Percentiles rank a stretch among this genome's conserved stretches.
Evolutionary conservation across 2,888 invertebrate genomes (phyloP).

Genomic region (Agrochola litura): DNA sequence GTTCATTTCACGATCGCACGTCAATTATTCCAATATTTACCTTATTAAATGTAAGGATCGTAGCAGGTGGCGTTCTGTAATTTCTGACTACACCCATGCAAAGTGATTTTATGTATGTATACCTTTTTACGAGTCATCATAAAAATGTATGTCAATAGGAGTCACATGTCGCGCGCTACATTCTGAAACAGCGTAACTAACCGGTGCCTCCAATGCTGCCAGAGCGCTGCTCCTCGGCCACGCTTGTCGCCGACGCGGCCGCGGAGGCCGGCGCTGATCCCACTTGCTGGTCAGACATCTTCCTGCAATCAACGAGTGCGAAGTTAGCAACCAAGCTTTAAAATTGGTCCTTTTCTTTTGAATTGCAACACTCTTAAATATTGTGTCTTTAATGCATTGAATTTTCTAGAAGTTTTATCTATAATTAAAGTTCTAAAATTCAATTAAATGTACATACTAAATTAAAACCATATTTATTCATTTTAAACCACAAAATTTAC

Average conservation of each 20-base stretch:
- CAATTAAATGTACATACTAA: background rate
- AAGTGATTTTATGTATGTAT: background rate
- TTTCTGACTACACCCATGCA: too few species aligned
- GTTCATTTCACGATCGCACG: background rate
- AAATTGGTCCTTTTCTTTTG: background rate
- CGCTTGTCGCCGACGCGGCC: slow-evolving; percentile 76
- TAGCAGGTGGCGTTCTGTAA: background rate
- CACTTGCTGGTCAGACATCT: slow-evolving; percentile 82
- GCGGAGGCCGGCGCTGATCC: slow-evolving; percentile 75
- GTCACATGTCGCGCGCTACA: background rate
- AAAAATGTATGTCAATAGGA: background rate
- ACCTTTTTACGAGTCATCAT: background rate
- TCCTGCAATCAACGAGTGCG: slow-evolving; percentile 45
- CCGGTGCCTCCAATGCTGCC: slow-evolving; percentile 64
- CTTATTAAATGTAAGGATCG: background rate
- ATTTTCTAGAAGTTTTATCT: background rate
- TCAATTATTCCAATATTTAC: background rate
- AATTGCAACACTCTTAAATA: background rate
- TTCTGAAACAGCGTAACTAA: background rate
- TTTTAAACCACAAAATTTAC: background rate
- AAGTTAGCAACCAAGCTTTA: background rate
- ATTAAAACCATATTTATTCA: background rate
- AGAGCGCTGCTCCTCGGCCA: slow-evolving; percentile 80
- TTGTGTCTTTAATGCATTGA: background rate
- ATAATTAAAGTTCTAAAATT: background rate